Conservation (phyloP, 2,797 vertebrate species). For the Crenuchus spilurus region DNA sequence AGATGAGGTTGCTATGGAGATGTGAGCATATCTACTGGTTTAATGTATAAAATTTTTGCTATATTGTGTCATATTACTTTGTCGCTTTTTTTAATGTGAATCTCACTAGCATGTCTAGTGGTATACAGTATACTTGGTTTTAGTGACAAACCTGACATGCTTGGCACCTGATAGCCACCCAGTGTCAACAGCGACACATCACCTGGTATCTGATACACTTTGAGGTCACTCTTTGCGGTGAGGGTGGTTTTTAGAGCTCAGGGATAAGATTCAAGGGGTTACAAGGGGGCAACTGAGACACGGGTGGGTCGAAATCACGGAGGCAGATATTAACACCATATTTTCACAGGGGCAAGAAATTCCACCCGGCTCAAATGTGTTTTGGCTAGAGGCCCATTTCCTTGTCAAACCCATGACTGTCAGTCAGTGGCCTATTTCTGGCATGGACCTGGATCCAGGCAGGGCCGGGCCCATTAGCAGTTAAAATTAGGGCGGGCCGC, state of each 20-base stretch:
- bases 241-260: slow-evolving; percentile 64
- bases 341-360: slow-evolving; percentile 86
- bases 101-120: slow-evolving; percentile 77
- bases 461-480: slow-evolving; percentile 72
- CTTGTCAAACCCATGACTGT: slow-evolving; percentile 81
- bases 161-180: background rate
- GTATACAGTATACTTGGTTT: slow-evolving; percentile 72
- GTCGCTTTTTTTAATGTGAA: too few relatives aligned
- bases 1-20: too few relatives aligned
- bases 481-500: slow-evolving; percentile 82
- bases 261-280: slow-evolving; percentile 56
- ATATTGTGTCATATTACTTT: too few relatives aligned
- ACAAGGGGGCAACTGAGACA: slow-evolving; percentile 8
- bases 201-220: slow-evolving; percentile 29
- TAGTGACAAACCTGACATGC: slow-evolving; percentile 56
- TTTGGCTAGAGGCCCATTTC: slow-evolving; percentile 76
- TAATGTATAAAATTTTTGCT: too few relatives aligned
- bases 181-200: slow-evolving; percentile 42
- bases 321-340: slow-evolving; percentile 79
- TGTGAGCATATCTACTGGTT: too few relatives aligned
- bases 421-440: slow-evolving; percentile 84
- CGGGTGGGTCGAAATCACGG: slow-evolving; percentile 58
- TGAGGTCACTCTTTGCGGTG: slow-evolving; percentile 46
- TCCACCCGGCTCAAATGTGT: slow-evolving; percentile 82
- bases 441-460: slow-evolving; percentile 68